Percentiles rank a stretch among this genome's conserved stretches.
phyloP scores from a whole-genome alignment of 2,113 vertebrate species.

The Hydrochoerus hydrochaeris region DNA sequence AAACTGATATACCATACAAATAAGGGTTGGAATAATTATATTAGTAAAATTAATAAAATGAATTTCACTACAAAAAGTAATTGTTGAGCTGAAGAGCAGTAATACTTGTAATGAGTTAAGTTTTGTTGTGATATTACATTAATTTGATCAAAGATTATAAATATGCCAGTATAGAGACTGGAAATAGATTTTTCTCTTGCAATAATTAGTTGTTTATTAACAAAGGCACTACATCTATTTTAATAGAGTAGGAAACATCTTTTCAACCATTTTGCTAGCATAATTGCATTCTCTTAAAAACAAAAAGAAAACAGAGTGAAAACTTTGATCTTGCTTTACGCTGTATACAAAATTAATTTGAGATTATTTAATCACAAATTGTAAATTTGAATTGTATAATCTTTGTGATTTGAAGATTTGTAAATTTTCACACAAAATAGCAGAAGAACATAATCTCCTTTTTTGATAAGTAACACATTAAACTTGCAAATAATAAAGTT shows the following conservation, averaged over 20 bases:
- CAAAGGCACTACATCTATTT: neutral
- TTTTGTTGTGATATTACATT: neutral
- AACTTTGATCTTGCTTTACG: neutral
- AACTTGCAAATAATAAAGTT: neutral
- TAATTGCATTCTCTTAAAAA: neutral
- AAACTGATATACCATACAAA: neutral
- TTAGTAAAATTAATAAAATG: neutral
- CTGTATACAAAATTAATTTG: neutral
- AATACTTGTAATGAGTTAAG: neutral
- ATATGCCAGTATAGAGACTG: neutral
- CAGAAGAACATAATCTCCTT: neutral
- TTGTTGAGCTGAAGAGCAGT: neutral
- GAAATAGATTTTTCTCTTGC: neutral
- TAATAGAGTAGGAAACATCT: neutral
- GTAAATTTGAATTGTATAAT: neutral
- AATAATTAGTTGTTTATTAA: neutral
- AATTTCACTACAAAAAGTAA: neutral
- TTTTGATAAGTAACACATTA: neutral
- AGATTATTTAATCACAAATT: neutral
- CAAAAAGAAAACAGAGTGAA: neutral
- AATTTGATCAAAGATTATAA: neutral
- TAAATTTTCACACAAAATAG: neutral
- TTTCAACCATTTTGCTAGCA: neutral
- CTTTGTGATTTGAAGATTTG: neutral
- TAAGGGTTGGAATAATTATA: neutral